These are phyloP conservation scores for Pseudochromis fuscus DNA, from an alignment of 2,797 vertebrate species.

Conservation along the genomic window DNA sequence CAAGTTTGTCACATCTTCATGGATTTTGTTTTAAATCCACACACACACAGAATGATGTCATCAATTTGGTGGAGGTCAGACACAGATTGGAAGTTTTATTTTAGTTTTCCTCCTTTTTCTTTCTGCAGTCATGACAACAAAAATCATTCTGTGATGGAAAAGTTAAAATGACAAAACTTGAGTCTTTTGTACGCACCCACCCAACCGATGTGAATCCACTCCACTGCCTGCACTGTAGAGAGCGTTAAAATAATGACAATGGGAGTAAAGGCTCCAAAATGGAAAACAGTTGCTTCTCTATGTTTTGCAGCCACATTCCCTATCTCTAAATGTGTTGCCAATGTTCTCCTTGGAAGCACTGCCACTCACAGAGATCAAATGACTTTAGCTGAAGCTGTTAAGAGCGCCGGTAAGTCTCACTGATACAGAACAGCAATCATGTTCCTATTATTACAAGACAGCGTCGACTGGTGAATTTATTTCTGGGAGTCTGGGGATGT, in stretches of 20 bases:
- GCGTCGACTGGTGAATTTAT: constrained; percentile 20
- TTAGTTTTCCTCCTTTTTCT: neutral
- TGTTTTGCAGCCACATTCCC: constrained; percentile 25
- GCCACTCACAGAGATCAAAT: constrained; percentile 41
- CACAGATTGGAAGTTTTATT: no score
- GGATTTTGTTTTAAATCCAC: no score
- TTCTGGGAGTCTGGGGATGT: constrained; percentile 21
- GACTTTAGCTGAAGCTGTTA: constrained; percentile 21
- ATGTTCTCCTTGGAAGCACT: constrained; percentile 41
- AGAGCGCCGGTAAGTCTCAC: constrained; percentile 29
- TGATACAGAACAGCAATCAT: constrained; percentile 43
- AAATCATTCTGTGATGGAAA: neutral
- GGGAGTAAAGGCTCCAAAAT: constrained; percentile 25
- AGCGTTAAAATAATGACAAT: constrained; percentile 24
- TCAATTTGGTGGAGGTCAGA: no score
- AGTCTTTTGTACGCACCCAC: constrained; percentile 1
- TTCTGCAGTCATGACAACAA: neutral
- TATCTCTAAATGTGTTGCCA: constrained; percentile 44
- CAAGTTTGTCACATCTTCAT: no score
- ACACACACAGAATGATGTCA: no score
- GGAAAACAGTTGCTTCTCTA: constrained; percentile 18
- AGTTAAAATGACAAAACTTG: neutral
- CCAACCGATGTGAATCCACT: constrained; percentile 27
- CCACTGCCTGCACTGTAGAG: constrained; percentile 15
- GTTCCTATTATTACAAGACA: constrained; percentile 47